Percentiles rank a stretch among this genome's conserved stretches.
Conservation (phyloP, 2,888 invertebrate species). For the Rhagium mordax region DNA sequence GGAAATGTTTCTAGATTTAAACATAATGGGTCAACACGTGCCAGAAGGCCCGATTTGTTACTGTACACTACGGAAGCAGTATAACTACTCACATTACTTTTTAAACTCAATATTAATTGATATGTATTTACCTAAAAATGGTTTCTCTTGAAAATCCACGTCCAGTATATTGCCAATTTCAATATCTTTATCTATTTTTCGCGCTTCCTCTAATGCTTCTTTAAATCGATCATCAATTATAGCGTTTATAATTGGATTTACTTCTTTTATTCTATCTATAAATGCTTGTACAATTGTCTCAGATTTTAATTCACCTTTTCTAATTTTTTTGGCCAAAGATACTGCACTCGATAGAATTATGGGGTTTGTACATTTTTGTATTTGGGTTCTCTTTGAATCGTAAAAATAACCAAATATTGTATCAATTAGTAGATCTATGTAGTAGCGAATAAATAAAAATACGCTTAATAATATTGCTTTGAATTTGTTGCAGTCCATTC, state of each 20-base stretch:
- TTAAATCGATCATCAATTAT: slow-evolving; percentile 87
- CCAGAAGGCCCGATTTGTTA: too few species aligned
- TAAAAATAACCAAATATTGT: slow-evolving; percentile 68
- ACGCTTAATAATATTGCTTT: slow-evolving; percentile 35
- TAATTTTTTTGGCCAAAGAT: slow-evolving; percentile 78
- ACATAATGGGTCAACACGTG: too few species aligned
- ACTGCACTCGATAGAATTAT: slow-evolving; percentile 78
- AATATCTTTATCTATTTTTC: slow-evolving; percentile 80
- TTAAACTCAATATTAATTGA: too few species aligned
- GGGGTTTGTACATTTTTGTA: slow-evolving; percentile 66
- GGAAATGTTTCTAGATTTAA: too few species aligned
- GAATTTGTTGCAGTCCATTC: slow-evolving; percentile 23
- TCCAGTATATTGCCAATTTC: slow-evolving; percentile 74
- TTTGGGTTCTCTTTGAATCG: slow-evolving; percentile 62
- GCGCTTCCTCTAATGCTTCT: slow-evolving; percentile 85
- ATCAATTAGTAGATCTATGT: slow-evolving; percentile 70
- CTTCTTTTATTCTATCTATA: slow-evolving; percentile 83
- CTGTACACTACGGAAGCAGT: too few species aligned
- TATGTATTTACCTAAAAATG: slow-evolving; percentile 82
- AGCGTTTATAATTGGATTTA: slow-evolving; percentile 85
- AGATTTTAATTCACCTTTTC: slow-evolving; percentile 75
- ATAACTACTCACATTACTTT: too few species aligned
- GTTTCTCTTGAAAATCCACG: slow-evolving; percentile 79
- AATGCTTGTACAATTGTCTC: slow-evolving; percentile 82
- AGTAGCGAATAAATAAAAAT: slow-evolving; percentile 67